Base-by-base conservation (phyloP, 2,888 invertebrate genomes). In the Uloborus plumipes region DNA sequence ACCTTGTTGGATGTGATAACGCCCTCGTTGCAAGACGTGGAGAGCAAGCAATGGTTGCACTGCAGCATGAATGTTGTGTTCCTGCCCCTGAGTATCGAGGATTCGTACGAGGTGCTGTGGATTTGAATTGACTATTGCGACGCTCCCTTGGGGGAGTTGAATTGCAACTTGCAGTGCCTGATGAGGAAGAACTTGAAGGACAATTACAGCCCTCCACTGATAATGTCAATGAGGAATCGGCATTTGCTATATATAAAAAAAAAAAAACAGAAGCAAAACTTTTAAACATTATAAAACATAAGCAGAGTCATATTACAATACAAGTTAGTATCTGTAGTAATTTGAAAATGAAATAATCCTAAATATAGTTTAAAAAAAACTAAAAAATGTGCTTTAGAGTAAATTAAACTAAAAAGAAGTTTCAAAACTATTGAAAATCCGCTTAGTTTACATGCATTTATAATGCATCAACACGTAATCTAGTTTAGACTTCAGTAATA, bases 51-150 rank as follows among this genome's bases (percentile, higher is more conserved):
- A 78, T 62, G 6, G 72, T 73, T 26, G 79, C 67, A 51, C 58
- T 77, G 59, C 67, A 67, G 50, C 83, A 83, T 4, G 64, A 18
- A 14, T 79, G 79, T 9, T 76, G 78, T 13, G 70, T 53, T 11
- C 80, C 70, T 2, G 67, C 79, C 3, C 78, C 71, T 3, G 82
- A 74, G 50, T 78, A 84, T 4, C 86, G 81, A 18, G 87, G 87
- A 74, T 87, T 87, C 13, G 87, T 87, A 0, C 87, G 84, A 14
- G 87, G 87, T 7, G 86, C 87, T 14, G 84, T 78, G 14, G 87
- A 84, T 50, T 85, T 85, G 71, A 86, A 86, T 14, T 75, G 74
- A 62, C 71, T 77, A n/a, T 26, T 59, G 4, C 85, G 71, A 13
- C 86, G 58, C 20, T 86, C 86, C 47, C 82, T 59, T 15, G 86